Percentiles rank a stretch among this genome's conserved stretches.
These are phyloP conservation scores for Neopelma chrysocephalum DNA, from an alignment of 2,797 vertebrate species.

Conservation along the genomic window DNA sequence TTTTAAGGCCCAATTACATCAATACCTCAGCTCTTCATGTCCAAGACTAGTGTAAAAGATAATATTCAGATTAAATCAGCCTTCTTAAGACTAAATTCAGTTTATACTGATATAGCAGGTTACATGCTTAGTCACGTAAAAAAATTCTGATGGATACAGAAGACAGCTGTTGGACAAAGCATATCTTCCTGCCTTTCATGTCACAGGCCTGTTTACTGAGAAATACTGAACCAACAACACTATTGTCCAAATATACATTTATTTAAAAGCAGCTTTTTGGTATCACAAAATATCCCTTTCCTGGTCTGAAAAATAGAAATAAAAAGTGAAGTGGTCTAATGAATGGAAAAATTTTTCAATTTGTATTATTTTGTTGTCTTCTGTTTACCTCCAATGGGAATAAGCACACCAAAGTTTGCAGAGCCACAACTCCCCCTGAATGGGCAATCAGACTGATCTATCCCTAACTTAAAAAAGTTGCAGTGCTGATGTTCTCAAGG, in stretches of 20 bases:
- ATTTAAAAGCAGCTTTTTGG: neutral
- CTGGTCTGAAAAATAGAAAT: neutral
- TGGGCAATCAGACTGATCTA: neutral
- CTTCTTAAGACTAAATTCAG: constrained; percentile 63
- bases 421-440: neutral
- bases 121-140: constrained; percentile 33
- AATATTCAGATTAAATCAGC: constrained; percentile 52
- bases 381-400: neutral
- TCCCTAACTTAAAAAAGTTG: neutral
- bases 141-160: constrained; percentile 30
- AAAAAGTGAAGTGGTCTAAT: neutral
- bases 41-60: constrained; percentile 54
- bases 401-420: neutral
- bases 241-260: neutral
- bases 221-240: neutral
- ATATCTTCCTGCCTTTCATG: neutral
- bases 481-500: neutral
- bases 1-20: constrained; percentile 46
- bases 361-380: neutral
- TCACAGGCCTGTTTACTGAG: neutral
- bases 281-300: neutral
- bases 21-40: constrained; percentile 44
- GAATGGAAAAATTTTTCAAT: neutral
- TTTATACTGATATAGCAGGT: constrained; percentile 31
- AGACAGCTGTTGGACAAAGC: constrained; percentile 31